Conservation (phyloP, 2,113 vertebrate species). For the Triplophysa tibetana region DNA sequence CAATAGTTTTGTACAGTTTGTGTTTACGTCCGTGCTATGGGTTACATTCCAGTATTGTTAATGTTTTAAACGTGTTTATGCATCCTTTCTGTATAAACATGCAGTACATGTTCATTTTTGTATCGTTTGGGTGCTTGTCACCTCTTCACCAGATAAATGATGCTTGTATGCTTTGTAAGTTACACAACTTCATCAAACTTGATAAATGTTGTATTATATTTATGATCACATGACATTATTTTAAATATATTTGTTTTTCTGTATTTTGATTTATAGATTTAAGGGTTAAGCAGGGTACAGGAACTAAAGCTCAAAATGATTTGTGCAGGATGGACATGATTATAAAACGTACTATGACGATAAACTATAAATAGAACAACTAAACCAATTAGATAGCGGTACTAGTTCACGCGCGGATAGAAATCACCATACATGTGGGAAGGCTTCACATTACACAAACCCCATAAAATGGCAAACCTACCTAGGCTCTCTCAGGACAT, state of each 20-base stretch:
- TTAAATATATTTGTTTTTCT: neutral
- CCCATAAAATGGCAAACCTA: too few relatives aligned
- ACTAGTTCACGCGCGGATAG: neutral
- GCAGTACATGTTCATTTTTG: neutral
- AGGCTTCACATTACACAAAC: slow-evolving; percentile 8
- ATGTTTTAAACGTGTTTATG: neutral
- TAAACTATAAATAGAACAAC: neutral
- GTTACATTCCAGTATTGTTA: too few relatives aligned
- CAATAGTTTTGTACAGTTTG: neutral
- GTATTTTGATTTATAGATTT: neutral
- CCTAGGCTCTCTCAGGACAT: too few relatives aligned
- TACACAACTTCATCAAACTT: too few relatives aligned
- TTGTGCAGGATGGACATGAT: neutral
- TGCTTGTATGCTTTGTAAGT: too few relatives aligned
- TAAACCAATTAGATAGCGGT: slow-evolving; percentile 16
- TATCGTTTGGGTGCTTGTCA: neutral
- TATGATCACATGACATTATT: too few relatives aligned
- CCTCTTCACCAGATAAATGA: neutral
- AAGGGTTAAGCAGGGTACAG: too few relatives aligned
- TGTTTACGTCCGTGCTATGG: too few relatives aligned
- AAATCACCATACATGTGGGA: neutral
- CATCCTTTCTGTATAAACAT: neutral
- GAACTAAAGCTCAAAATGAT: neutral
- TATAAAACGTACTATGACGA: neutral
- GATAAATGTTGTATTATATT: too few relatives aligned